Percentiles rank a stretch among this genome's conserved stretches.
Evolutionary conservation across 2,888 invertebrate species (phyloP).

Genomic region (Plagodis dolabraria): DNA sequence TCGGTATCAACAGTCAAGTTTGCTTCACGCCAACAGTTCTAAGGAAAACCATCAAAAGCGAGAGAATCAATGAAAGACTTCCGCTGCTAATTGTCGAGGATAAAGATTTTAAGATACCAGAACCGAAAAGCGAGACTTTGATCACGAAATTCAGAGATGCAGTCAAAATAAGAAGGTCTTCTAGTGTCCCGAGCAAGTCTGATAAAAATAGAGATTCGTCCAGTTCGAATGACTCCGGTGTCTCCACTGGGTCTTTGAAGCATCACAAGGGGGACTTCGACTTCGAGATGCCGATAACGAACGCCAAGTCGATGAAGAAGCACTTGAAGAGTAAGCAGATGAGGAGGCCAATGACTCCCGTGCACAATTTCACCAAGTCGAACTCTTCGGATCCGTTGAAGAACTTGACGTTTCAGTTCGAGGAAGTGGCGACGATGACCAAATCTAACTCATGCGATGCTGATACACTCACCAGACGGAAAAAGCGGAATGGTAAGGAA

Average conservation of each 20-base stretch:
- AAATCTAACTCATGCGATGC: conserved; percentile 87
- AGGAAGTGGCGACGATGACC: conserved; percentile 84
- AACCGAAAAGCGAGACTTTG: conserved; percentile 71
- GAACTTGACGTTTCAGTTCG: conserved; percentile 87
- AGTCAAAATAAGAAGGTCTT: conserved; percentile 87
- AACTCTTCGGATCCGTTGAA: conserved; percentile 87
- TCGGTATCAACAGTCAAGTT: conserved; percentile 60
- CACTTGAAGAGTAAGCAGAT: conserved; percentile 75
- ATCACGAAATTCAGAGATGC: conserved; percentile 80
- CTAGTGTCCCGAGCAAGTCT: conserved; percentile 88
- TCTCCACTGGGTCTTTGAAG: conserved; percentile 87
- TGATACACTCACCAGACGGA: conserved; percentile 85
- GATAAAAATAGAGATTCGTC: conserved; percentile 89
- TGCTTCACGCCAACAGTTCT: conserved; percentile 77
- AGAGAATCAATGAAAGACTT: conserved; percentile 65
- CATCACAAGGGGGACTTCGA: conserved; percentile 87
- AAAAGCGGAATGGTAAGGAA: conserved; percentile 67
- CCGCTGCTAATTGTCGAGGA: conserved; percentile 53
- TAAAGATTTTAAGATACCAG: conserved; percentile 75
- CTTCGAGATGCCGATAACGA: conserved; percentile 83
- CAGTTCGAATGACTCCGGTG: conserved; percentile 89
- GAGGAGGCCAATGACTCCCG: conserved; percentile 71
- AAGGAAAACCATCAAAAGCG: conserved; percentile 67
- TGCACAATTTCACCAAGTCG: conserved; percentile 86
- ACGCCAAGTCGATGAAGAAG: conserved; percentile 76